A percentile compares a stretch with the other conserved stretches of the same genome.
phyloP scores from a whole-genome alignment of 2,888 invertebrate species.

The Malthinus flaveolus region DNA sequence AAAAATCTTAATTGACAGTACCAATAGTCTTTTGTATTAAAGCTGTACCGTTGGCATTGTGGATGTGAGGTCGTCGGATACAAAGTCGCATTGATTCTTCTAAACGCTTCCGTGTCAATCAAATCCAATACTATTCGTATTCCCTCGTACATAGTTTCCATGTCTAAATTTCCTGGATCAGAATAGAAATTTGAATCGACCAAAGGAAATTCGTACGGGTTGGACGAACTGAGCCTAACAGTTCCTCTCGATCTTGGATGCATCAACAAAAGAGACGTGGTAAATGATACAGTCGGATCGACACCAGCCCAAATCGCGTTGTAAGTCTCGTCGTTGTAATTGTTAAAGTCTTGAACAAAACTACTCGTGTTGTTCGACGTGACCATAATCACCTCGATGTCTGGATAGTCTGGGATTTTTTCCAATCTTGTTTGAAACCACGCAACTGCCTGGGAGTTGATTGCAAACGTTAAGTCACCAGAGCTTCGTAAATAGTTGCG shows the following conservation, averaged over 20 bases:
- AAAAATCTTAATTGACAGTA: conserved; percentile 54
- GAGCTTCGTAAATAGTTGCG: conserved; percentile 30
- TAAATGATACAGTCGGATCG: conserved; percentile 29
- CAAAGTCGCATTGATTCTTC: conserved; percentile 59
- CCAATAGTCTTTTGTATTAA: conserved; percentile 55
- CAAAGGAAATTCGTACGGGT: conserved; percentile 41
- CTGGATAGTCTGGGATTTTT: conserved; percentile 22
- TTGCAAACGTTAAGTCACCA: conserved; percentile 35
- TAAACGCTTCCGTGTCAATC: conserved; percentile 60
- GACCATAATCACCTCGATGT: conserved; percentile 23
- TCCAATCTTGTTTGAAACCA: conserved; percentile 22
- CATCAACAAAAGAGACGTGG: conserved; percentile 32
- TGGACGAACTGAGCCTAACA: conserved; percentile 37
- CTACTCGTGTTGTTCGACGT: conserved; percentile 17
- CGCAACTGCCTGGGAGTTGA: conserved; percentile 33
- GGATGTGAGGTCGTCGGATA: conserved; percentile 57
- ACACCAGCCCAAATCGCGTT: conserved; percentile 12
- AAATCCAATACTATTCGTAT: conserved; percentile 50
- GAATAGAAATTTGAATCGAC: conserved; percentile 39
- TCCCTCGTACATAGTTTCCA: conserved; percentile 64
- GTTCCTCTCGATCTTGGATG: conserved; percentile 41
- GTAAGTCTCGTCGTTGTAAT: conserved; percentile 11
- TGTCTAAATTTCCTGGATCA: conserved; percentile 62
- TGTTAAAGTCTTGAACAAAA: conserved; percentile 6
- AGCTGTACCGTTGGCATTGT: conserved; percentile 51